These are phyloP conservation scores for Pseudopipra pipra DNA, from an alignment of 2,113 vertebrate genomes.

Conservation along the genomic window DNA sequence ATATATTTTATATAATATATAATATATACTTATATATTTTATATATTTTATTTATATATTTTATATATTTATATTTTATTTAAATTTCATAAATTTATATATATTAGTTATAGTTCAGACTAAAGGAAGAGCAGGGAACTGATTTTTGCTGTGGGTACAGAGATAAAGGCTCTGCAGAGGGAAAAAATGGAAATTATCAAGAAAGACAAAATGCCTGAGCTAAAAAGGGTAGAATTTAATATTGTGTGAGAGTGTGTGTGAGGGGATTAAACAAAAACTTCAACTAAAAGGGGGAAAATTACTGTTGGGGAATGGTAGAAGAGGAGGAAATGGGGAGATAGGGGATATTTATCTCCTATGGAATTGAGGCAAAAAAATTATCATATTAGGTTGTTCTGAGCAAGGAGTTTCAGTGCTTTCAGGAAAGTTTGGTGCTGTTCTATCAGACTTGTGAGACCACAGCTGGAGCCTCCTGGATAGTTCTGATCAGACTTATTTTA, in stretches of 20 bases:
- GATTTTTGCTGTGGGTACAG: background rate
- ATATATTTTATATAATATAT: too few relatives aligned
- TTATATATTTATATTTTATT: too few relatives aligned
- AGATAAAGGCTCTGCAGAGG: background rate
- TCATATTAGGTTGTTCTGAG: too few relatives aligned
- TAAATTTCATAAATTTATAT: too few relatives aligned
- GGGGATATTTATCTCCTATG: background rate
- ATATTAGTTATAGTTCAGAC: background rate
- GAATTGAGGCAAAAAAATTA: background rate
- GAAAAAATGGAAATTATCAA: background rate
- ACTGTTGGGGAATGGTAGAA: background rate
- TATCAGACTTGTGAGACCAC: background rate
- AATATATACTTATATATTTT: too few relatives aligned
- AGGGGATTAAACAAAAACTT: background rate
- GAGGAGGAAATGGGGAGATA: background rate
- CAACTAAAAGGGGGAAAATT: background rate
- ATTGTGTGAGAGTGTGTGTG: background rate
- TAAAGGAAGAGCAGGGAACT: background rate
- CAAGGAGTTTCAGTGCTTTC: background rate
- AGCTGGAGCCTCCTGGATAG: background rate
- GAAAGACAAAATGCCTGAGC: background rate
- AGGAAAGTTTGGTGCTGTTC: background rate
- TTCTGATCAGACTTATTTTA: background rate
- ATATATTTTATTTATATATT: too few relatives aligned
- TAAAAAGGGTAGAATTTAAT: background rate